Evolutionary conservation across 2,113 vertebrate species (phyloP).

Genomic region (Arenaria interpres): DNA sequence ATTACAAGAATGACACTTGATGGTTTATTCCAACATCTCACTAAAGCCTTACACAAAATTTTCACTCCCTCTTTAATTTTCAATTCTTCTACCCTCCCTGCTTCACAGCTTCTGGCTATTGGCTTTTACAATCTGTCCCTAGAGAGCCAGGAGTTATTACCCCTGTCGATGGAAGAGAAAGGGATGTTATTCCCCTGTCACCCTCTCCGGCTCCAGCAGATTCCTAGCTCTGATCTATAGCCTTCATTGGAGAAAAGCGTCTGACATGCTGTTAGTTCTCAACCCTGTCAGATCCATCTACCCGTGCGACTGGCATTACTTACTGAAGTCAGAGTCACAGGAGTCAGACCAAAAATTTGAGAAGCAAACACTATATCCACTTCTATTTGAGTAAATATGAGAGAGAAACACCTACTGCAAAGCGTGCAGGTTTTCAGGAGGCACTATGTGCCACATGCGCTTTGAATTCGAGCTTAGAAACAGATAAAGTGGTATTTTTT

Average conservation of each 20-base stretch:
- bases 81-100: conserved; percentile 94
- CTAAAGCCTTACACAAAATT: conserved; percentile 75
- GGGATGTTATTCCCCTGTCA: conserved; percentile 99
- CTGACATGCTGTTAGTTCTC: conserved; percentile 78
- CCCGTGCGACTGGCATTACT: conserved; percentile 71
- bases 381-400: neutral
- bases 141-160: conserved; percentile 98
- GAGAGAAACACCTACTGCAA: neutral
- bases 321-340: conserved; percentile 74
- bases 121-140: conserved; percentile 99
- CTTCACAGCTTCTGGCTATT: conserved; percentile 97
- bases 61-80: conserved; percentile 92
- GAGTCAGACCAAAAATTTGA: conserved; percentile 65
- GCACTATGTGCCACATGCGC: accelerated
- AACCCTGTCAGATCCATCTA: conserved; percentile 77
- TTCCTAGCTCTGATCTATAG: conserved; percentile 93
- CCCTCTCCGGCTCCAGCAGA: conserved; percentile 86
- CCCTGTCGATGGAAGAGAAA: conserved; percentile 99
- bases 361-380: conserved; percentile 28
- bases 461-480: neutral
- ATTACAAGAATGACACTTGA: conserved; percentile 72
- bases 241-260: conserved; percentile 80
- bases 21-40: conserved; percentile 73
- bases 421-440: neutral
- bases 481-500: neutral